A percentile compares a stretch with the other conserved stretches of the same genome.
These are phyloP conservation scores for Druon quercuslanigerum DNA, from an alignment of 1,140 invertebrate genomes.

Conservation along the genomic window DNA sequence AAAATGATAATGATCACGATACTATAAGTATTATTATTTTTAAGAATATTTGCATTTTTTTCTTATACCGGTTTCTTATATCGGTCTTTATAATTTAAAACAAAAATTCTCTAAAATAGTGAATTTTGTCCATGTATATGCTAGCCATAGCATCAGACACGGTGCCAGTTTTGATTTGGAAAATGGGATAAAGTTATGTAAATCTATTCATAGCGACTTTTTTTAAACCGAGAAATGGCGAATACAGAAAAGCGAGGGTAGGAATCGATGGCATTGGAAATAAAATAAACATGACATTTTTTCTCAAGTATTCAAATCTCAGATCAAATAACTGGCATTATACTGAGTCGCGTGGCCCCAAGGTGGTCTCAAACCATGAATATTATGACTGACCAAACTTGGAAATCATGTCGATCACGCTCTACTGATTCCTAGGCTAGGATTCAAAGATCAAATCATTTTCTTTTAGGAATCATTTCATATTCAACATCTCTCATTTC, in stretches of 20 bases:
- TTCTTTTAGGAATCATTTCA: not conserved
- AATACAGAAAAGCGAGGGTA: not conserved
- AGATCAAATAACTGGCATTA: conserved; percentile 70
- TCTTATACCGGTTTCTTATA: too few relatives aligned
- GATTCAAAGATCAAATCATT: not conserved
- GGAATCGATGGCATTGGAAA: conserved; percentile 41
- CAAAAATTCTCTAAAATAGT: too few relatives aligned
- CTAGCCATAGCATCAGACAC: not conserved
- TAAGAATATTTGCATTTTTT: too few relatives aligned
- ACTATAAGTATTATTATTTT: too few relatives aligned
- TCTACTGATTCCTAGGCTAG: conserved; percentile 51
- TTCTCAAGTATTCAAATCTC: conserved; percentile 73
- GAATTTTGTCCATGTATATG: too few relatives aligned
- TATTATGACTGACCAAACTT: conserved; percentile 75
- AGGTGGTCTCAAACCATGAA: conserved; percentile 74
- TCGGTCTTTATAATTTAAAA: too few relatives aligned
- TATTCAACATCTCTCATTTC: too few relatives aligned
- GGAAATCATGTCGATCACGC: conserved; percentile 57
- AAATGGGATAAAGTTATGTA: conserved; percentile 22
- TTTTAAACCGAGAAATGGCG: not conserved
- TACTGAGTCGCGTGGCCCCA: conserved; percentile 65
- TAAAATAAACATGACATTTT: conserved; percentile 75
- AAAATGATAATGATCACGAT: too few relatives aligned
- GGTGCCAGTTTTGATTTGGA: not conserved
- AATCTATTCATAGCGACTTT: conserved; percentile 14